Percentiles rank a stretch among this genome's conserved stretches.
phyloP scores from a whole-genome alignment of 1,140 invertebrate genomes.

The Drosophila hydei region DNA sequence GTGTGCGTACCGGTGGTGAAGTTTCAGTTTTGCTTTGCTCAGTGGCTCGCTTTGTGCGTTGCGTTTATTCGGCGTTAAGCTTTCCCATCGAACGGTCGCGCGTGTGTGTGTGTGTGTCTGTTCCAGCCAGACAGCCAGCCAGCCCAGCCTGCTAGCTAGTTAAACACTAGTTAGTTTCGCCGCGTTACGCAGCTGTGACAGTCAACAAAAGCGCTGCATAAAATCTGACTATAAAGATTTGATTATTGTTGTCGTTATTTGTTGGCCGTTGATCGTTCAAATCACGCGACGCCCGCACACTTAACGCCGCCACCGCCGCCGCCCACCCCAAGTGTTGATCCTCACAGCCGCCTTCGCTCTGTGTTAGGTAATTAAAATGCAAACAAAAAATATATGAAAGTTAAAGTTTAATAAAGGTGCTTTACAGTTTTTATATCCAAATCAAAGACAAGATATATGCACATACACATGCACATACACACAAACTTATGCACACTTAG shows the following conservation, averaged over 20 bases:
- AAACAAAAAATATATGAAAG: background rate
- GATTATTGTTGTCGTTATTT: conserved; percentile 8
- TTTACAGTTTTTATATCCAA: conserved; percentile 11
- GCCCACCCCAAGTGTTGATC: conserved; percentile 4
- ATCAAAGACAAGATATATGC: conserved; percentile 30
- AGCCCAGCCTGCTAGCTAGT: background rate
- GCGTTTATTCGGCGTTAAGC: conserved; percentile 62
- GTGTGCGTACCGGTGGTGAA: conserved; percentile 43
- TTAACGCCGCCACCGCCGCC: background rate
- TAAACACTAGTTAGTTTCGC: conserved; percentile 32
- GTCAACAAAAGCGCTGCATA: conserved; percentile 1
- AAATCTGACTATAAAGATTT: conserved; percentile 1
- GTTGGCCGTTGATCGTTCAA: background rate
- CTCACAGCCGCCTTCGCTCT: conserved; percentile 11
- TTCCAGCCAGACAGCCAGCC: background rate
- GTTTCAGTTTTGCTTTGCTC: conserved; percentile 39
- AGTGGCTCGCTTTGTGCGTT: conserved; percentile 31
- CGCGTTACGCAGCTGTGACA: conserved; percentile 35
- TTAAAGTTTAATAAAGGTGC: background rate
- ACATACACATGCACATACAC: background rate
- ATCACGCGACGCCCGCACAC: background rate
- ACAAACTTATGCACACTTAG: background rate
- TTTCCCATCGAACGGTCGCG: conserved; percentile 66
- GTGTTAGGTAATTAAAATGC: conserved; percentile 50
- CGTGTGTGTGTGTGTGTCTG: conserved; percentile 25